A percentile compares a stretch with the other conserved stretches of the same genome.
phyloP scores from a whole-genome alignment of 2,797 vertebrate genomes.

The Sebastes alutus region DNA sequence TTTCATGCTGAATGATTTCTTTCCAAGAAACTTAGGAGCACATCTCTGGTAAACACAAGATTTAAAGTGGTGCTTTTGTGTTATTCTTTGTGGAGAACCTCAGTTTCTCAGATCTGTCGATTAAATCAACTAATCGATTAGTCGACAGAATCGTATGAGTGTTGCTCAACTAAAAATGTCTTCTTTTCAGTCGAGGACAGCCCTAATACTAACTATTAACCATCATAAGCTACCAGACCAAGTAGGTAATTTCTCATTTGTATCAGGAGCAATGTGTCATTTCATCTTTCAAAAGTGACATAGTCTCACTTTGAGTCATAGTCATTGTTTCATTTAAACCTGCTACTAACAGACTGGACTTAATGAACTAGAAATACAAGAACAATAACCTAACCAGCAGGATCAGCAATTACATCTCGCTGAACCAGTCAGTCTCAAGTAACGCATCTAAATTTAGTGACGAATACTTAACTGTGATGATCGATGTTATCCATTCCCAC shows the following conservation, averaged over 20 bases:
- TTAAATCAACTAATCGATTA: no score
- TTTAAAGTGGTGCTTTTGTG: no score
- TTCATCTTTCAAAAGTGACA: neutral
- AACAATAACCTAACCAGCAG: neutral
- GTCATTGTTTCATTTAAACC: neutral
- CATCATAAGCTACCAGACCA: neutral
- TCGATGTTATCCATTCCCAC: neutral
- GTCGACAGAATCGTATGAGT: no score
- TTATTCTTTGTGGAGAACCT: no score
- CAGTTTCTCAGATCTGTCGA: no score
- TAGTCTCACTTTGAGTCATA: neutral
- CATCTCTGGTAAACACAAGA: no score
- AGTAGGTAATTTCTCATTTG: neutral
- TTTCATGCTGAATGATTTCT: neutral
- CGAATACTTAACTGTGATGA: fast-evolving
- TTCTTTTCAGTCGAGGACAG: no score
- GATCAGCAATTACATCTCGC: neutral
- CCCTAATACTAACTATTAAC: neutral
- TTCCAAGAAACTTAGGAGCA: neutral
- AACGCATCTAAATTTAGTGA: neutral
- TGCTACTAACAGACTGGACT: neutral
- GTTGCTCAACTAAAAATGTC: no score
- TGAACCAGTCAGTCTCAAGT: slow-evolving; percentile 35
- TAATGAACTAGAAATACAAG: slow-evolving; percentile 36
- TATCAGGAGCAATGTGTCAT: neutral